Evolutionary conservation across 2,888 invertebrate species (phyloP), one percentile per base, ranked within the genome.

Genomic region (Tolmerus cingulatus): DNA sequence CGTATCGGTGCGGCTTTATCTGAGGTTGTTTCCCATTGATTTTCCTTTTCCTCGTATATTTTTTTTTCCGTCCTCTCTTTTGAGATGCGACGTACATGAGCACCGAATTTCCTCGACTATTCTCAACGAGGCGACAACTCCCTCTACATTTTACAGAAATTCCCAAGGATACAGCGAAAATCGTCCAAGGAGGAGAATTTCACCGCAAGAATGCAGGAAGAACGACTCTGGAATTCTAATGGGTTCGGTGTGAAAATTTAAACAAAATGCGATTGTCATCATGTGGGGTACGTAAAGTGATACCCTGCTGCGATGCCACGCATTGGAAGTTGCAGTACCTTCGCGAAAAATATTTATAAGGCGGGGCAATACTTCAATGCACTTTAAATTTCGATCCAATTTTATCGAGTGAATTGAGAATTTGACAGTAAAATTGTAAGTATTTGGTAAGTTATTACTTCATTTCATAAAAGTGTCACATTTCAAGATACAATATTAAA

Each of bases 21-120:
- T 86, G 55, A 77, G 51, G 85, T 85, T 85, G 85, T 74, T 74
- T 74, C 40, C 74, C 74, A 85, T 85, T 85, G 85, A 85, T 85
- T 85, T 74, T 85, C 66, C 27, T 66, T 23, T 57, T 66, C 66
- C 12, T 66, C 12, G 23, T 34, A 34, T 3, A 2, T 7, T 34
- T 23, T 27, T 66, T 66, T 66, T 66, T 66, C 1, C 19, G 34
- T 7, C 0, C 19, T 23, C 27, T 66, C 9, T 9, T 12, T 12
- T 27, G 66, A 12, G 27, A 66, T 66, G 27, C 27, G 23, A 19
- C 27, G 66, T 84, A 66, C 43, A 14, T 57, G 34, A 30, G 66
- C 40, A 84, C 37, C 66, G 23, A 84, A 84, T n/a, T 66, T 84
- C 66, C 40, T 4, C n/a, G n/a, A 37, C 55, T 84, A 34, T 66